These are phyloP conservation scores for Coleophora flavipennella DNA, from an alignment of 2,888 invertebrate genomes.

Conservation along the genomic window DNA sequence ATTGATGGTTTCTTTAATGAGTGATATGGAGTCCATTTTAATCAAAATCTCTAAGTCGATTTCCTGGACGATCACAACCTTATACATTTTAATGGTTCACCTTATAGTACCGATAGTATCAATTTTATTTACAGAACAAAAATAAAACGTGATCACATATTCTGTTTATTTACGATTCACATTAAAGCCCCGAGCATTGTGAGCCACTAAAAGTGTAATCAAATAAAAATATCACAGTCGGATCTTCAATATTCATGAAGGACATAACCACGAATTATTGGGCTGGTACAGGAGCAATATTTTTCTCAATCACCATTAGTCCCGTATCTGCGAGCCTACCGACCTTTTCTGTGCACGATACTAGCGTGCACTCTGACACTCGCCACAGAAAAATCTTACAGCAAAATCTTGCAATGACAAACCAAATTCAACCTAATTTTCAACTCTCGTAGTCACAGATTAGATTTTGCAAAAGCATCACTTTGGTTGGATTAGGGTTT, in stretches of 20 bases:
- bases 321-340: constrained; percentile 61
- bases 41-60: too few relatives aligned
- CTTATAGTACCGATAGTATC: too few relatives aligned
- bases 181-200: constrained; percentile 33
- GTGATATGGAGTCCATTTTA: too few relatives aligned
- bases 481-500: constrained; percentile 34
- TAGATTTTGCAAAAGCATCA: constrained; percentile 16
- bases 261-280: constrained; percentile 65
- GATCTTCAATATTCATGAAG: constrained; percentile 71
- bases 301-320: constrained; percentile 73
- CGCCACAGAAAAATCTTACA: constrained; percentile 45
- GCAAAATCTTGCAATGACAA: constrained; percentile 18
- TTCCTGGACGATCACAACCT: too few relatives aligned
- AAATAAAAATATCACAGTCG: constrained; percentile 58
- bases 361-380: constrained; percentile 28
- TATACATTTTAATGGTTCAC: too few relatives aligned
- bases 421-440: constrained; percentile 20
- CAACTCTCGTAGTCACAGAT: constrained; percentile 14
- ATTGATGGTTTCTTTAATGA: too few relatives aligned
- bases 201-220: constrained; percentile 38
- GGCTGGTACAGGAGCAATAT: constrained; percentile 54
- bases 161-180: constrained; percentile 34
- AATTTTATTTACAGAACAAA: constrained; percentile 4
- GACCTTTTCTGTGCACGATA: constrained; percentile 52
- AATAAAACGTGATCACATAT: constrained; percentile 25